These are phyloP conservation scores for Platycercus adscitus DNA, from an alignment of 2,113 vertebrate genomes.

Conservation along the genomic window DNA sequence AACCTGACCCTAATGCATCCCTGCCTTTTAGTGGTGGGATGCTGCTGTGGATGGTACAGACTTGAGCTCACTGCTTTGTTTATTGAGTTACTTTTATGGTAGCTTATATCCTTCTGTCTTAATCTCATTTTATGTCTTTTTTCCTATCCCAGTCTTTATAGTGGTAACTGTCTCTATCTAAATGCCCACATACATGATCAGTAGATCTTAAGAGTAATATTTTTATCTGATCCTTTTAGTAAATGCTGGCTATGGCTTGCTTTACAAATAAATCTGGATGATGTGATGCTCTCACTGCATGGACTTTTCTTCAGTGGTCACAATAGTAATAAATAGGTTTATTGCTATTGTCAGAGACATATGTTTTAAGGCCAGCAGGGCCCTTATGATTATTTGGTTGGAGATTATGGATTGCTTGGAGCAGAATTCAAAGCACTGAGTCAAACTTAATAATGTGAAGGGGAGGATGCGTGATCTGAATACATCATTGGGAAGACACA, in stretches of 20 bases:
- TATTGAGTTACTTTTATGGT: constrained; percentile 48
- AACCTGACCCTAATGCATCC: not conserved
- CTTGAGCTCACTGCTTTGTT: not conserved
- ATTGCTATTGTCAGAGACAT: constrained; percentile 66
- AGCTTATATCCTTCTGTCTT: constrained; percentile 27
- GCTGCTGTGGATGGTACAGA: not conserved
- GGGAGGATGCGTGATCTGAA: not conserved
- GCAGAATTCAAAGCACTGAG: constrained; percentile 41
- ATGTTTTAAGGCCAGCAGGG: constrained; percentile 57
- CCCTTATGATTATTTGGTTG: constrained; percentile 59
- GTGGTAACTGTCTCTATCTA: not conserved
- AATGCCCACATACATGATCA: constrained; percentile 34
- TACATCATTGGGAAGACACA: not conserved
- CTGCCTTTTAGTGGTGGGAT: not conserved
- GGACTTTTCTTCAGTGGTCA: constrained; percentile 14
- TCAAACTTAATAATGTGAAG: constrained; percentile 38
- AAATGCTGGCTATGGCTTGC: not conserved
- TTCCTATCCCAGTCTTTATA: not conserved
- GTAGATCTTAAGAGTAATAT: not conserved
- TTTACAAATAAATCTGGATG: not conserved
- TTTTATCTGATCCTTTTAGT: not conserved
- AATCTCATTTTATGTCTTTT: constrained; percentile 26
- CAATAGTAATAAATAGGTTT: constrained; percentile 60
- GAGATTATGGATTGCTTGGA: constrained; percentile 61
- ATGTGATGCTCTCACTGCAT: not conserved